Percentiles rank a stretch among this genome's conserved stretches.
Evolutionary conservation across 64 coral and sea anemone genomes (phyloP).

Genomic region (Hydrozoanthus tunicans): DNA sequence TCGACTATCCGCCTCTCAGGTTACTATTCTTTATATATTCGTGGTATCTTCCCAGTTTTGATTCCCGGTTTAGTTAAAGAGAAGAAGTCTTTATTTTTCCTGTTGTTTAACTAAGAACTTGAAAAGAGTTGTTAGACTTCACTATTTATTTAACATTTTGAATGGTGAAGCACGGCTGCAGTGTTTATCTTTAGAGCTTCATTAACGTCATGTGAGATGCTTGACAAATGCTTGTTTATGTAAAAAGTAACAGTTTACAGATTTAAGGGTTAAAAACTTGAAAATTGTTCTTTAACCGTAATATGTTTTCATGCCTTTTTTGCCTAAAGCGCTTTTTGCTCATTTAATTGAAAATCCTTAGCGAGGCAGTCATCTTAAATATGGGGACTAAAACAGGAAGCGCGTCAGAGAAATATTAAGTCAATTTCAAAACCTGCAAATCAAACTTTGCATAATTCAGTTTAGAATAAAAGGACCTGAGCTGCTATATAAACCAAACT

Average conservation of each 20-base stretch:
- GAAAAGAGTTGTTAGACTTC: not conserved
- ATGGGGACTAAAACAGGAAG: not conserved
- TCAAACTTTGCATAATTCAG: not conserved
- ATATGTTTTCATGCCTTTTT: not conserved
- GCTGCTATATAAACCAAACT: not conserved
- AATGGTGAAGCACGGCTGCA: not conserved
- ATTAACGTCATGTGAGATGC: not conserved
- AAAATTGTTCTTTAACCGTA: not conserved
- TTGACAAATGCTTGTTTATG: slow-evolving; percentile 7
- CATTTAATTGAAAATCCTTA: slow-evolving; percentile 34
- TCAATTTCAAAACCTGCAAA: not conserved
- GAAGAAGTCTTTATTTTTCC: too few relatives aligned
- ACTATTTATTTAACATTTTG: not conserved
- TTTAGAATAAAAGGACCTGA: not conserved
- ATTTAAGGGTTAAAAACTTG: not conserved
- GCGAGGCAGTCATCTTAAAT: slow-evolving; percentile 35
- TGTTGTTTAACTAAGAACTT: not conserved
- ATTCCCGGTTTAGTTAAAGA: too few relatives aligned
- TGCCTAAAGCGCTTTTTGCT: slow-evolving; percentile 22
- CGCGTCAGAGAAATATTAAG: not conserved
- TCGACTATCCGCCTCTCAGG: too few relatives aligned
- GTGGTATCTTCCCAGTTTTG: too few relatives aligned
- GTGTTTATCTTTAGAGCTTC: not conserved
- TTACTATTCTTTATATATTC: not conserved
- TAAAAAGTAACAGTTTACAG: not conserved